Evolutionary conservation across 1,140 invertebrate species (phyloP).

Genomic region (Brachionus calyciflorus): DNA sequence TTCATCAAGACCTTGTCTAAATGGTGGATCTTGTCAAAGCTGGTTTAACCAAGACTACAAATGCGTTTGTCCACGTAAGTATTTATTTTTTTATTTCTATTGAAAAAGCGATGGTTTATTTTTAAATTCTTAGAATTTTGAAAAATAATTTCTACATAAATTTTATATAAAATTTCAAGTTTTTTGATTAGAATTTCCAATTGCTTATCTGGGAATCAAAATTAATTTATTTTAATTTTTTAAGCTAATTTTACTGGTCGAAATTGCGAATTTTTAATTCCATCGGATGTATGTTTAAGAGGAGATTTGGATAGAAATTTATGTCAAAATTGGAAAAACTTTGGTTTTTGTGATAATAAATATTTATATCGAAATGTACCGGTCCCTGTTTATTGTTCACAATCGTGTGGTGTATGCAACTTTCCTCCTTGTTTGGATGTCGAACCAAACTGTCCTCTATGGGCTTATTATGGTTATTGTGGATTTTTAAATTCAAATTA

Average conservation of each 20-base stretch:
- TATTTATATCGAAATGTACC: constrained; percentile 11
- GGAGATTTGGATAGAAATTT: background rate
- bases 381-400: constrained; percentile 29
- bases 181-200: too few species aligned
- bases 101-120: too few species aligned
- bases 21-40: constrained; percentile 34
- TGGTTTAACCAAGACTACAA: background rate
- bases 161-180: too few species aligned
- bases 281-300: constrained; percentile 26
- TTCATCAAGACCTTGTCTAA: constrained; percentile 31
- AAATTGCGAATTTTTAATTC: constrained; percentile 11
- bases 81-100: too few species aligned
- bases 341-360: constrained; percentile 25
- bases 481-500: background rate
- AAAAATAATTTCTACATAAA: too few species aligned
- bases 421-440: constrained; percentile 5
- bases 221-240: too few species aligned
- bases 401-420: constrained; percentile 8
- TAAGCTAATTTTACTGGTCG: background rate
- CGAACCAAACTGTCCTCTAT: background rate
- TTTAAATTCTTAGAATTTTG: too few species aligned
- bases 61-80: constrained; percentile 11
- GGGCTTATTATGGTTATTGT: constrained; percentile 23
- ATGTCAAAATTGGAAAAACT: background rate
- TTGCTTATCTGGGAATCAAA: too few species aligned